These are phyloP conservation scores for Rousettus leschenaultii DNA, from an alignment of 2,113 vertebrate genomes.

Conservation along the genomic window DNA sequence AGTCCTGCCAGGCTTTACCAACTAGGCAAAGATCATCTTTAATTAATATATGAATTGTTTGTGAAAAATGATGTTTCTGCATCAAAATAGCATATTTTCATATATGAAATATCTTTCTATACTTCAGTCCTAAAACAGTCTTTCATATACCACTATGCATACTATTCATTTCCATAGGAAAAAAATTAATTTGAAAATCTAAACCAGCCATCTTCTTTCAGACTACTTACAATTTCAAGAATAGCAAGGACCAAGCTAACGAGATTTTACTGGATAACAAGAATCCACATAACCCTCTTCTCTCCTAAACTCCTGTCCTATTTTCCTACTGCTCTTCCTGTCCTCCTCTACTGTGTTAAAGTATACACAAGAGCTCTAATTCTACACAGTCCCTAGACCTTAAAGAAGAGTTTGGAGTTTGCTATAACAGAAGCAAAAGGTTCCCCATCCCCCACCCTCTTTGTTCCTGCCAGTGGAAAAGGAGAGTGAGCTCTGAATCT, in stretches of 20 bases:
- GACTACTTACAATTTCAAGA: constrained; percentile 31
- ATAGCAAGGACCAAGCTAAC: background rate
- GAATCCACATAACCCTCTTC: background rate
- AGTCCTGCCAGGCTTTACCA: background rate
- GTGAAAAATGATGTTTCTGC: background rate
- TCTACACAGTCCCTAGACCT: background rate
- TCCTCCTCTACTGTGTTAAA: background rate
- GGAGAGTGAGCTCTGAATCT: background rate
- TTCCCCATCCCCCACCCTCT: background rate
- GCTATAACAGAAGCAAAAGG: background rate
- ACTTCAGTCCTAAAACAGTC: constrained; percentile 7
- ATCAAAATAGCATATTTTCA: constrained; percentile 12
- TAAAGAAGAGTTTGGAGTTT: background rate
- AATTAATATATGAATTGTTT: background rate
- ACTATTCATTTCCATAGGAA: constrained; percentile 15
- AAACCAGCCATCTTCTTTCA: background rate
- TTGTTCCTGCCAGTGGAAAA: background rate
- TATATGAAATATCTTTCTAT: background rate
- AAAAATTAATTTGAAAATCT: constrained; percentile 10
- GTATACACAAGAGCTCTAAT: background rate
- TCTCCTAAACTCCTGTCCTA: background rate
- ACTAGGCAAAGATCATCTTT: background rate
- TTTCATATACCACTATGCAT: background rate
- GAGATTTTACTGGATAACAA: background rate
- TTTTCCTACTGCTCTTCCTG: background rate